phyloP scores from a whole-genome alignment of 1,140 invertebrate genomes.

The Hormaphis cornu region DNA sequence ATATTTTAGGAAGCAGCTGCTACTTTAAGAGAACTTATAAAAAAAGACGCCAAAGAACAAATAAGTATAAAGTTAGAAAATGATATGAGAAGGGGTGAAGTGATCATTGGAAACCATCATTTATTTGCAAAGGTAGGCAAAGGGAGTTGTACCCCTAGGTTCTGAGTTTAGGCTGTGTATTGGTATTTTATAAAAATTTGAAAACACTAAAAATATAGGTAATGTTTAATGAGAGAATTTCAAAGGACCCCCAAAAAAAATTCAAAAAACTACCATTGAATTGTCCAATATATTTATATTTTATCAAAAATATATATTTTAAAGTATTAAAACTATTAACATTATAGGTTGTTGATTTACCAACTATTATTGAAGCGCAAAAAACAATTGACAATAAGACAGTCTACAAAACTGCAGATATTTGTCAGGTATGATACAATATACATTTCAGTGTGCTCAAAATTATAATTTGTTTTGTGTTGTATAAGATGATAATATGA shows the following conservation, averaged over 20 bases:
- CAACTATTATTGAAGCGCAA: constrained; percentile 82
- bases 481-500: too few relatives aligned
- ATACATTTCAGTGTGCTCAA: too few relatives aligned
- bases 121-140: constrained; percentile 76
- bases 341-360: constrained; percentile 73
- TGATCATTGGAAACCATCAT: constrained; percentile 78
- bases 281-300: too few relatives aligned
- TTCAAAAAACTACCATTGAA: too few relatives aligned
- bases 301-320: too few relatives aligned
- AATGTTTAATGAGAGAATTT: too few relatives aligned
- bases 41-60: constrained; percentile 72
- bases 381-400: constrained; percentile 95
- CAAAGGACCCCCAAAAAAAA: too few relatives aligned
- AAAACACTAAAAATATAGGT: constrained; percentile 25
- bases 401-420: constrained; percentile 94
- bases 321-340: too few relatives aligned
- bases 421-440: constrained; percentile 71
- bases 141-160: constrained; percentile 3
- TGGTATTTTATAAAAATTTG: constrained; percentile 22
- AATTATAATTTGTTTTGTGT: too few relatives aligned
- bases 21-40: constrained; percentile 62
- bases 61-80: constrained; percentile 80
- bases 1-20: constrained; percentile 61
- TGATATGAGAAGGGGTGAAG: constrained; percentile 82
- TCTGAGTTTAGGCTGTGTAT: background rate